Evolutionary conservation across 2,797 vertebrate species (phyloP), one percentile per base, ranked within the genome.

Genomic region (Centropyge bicolor): DNA sequence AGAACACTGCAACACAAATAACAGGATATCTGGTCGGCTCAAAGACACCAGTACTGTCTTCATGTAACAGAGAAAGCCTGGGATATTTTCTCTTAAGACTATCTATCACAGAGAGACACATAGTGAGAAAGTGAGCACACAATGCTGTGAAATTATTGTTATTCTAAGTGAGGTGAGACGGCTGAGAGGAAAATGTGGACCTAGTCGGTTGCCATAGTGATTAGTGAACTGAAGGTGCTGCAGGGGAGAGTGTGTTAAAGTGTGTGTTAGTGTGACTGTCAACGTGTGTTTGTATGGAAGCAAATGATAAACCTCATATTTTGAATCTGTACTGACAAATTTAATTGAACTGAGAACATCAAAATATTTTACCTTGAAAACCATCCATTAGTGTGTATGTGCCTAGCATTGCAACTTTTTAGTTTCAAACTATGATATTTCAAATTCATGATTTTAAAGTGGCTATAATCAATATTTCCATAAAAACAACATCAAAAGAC

Each of bases 141-240:
- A 31, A 83, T 78, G 60, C 63, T 56, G 71, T 62, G 73, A 78
- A 70, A 84, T 76, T 35, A 67, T 61, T 83, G 56, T 77, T 78
- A 27, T 73, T 89, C 70, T 83, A 74, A 81, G 80, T 12, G 22
- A 82, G 64, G 45, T 8, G 55, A 83, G 45, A 35, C 8, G 60
- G 68, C 48, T 78, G 61, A 82, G 77, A 72, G 56, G 71, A 70
- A 77, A 60, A 69, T 59, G 70, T 51, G 70, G 75, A 71, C 51
- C 69, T 66, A 27, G 68, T 48, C 4, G 54, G 91, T 94, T 95
- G 79, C 90, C 88, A 93, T 93, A 73, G 92, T 59, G 88, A 94
- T 90, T 31, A 43, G 81, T 82, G 85, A 85, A 80, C 62, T 65
- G 59, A 66, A 72, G 57, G 66, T 79, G 74, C 81, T 81, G 78